A percentile compares a stretch with the other conserved stretches of the same genome.
These are phyloP conservation scores for Erpobdella octoculata DNA, from an alignment of 2,888 invertebrate species.

Conservation along the genomic window DNA sequence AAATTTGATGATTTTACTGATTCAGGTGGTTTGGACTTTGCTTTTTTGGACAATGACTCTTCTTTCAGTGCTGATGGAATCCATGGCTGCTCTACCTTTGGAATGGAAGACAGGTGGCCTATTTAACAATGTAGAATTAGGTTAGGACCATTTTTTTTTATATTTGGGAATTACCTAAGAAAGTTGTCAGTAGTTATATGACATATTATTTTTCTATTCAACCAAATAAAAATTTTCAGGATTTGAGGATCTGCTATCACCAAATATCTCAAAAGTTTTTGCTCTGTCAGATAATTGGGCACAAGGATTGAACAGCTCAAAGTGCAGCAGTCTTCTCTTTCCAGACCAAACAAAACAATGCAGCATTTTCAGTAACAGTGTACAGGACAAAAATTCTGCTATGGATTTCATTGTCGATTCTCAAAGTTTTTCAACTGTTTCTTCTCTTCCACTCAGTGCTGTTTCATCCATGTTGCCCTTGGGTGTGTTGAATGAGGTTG, in stretches of 20 bases:
- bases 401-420: too few species aligned
- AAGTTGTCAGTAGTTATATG: neutral
- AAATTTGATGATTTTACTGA: neutral
- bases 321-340: too few species aligned
- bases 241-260: slow-evolving; percentile 14
- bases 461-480: too few species aligned
- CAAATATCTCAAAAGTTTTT: slow-evolving; percentile 1
- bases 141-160: neutral
- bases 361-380: too few species aligned
- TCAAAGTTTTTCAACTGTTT: too few species aligned
- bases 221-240: neutral
- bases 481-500: too few species aligned
- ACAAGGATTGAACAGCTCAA: neutral
- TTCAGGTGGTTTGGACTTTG: neutral
- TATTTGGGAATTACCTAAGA: too few species aligned
- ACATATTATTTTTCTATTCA: neutral
- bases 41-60: neutral
- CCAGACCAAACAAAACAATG: too few species aligned
- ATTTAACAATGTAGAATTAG: slow-evolving; percentile 25
- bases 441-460: too few species aligned
- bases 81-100: slow-evolving; percentile 18
- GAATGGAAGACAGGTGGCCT: slow-evolving; percentile 30
- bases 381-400: too few species aligned
- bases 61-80: neutral
- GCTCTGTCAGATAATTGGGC: neutral